A percentile compares a stretch with the other conserved stretches of the same genome.
Evolutionary conservation across 2,797 vertebrate species (phyloP).

Genomic region (Eulemur rubriventer): DNA sequence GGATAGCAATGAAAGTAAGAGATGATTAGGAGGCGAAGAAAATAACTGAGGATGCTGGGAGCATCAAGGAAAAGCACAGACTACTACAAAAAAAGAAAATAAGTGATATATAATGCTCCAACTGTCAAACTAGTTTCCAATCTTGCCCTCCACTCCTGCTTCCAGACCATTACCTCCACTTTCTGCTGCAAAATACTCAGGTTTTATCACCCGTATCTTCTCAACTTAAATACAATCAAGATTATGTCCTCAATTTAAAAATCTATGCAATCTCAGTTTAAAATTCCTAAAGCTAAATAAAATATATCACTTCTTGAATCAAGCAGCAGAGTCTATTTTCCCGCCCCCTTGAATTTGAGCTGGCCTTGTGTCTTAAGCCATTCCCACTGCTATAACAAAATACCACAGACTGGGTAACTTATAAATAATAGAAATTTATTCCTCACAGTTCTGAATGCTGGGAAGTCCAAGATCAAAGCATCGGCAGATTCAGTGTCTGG

Average conservation of each 20-base stretch:
- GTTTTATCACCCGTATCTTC: not conserved
- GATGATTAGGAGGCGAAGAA: not conserved
- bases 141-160: not conserved
- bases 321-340: not conserved
- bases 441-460: not conserved
- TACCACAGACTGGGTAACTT: not conserved
- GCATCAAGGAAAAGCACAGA: not conserved
- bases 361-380: not conserved
- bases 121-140: not conserved
- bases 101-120: fast-evolving
- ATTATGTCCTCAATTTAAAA: not conserved
- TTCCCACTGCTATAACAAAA: not conserved
- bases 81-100: not conserved
- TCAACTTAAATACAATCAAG: too few relatives aligned
- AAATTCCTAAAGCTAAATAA: not conserved
- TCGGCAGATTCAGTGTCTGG: not conserved
- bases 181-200: not conserved
- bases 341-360: not conserved
- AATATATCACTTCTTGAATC: not conserved
- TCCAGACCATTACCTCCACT: not conserved
- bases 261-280: not conserved
- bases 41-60: not conserved
- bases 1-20: not conserved
- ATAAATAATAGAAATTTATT: not conserved
- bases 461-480: not conserved